Percentiles rank a stretch among this genome's conserved stretches.
These are phyloP conservation scores for Gallinago stenura DNA, from an alignment of 2,797 vertebrate genomes.

Conservation along the genomic window DNA sequence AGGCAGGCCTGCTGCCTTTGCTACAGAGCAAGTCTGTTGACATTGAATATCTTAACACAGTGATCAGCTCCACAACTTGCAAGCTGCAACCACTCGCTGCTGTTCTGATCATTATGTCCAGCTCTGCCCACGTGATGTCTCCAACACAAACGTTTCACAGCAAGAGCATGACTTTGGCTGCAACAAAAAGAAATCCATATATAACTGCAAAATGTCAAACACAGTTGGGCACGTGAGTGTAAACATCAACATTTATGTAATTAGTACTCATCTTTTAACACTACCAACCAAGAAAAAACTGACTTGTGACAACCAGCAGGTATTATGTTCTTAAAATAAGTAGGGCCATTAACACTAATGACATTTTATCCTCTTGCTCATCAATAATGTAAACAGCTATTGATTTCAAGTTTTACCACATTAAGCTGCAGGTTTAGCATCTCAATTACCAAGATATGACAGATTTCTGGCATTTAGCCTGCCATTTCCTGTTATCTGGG, in stretches of 20 bases:
- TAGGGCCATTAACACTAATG: conserved; percentile 57
- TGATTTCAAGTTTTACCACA: conserved; percentile 62
- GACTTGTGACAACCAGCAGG: conserved; percentile 60
- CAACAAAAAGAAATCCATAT: conserved; percentile 58
- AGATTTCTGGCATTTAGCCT: conserved; percentile 24
- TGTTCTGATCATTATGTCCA: conserved; percentile 71
- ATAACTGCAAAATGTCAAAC: conserved; percentile 65
- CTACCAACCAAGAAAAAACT: conserved; percentile 50
- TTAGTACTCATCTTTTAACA: conserved; percentile 51
- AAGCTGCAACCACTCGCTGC: conserved; percentile 88
- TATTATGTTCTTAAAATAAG: conserved; percentile 65
- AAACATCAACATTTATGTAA: conserved; percentile 59
- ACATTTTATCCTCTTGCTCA: conserved; percentile 68
- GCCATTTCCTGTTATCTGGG: neutral
- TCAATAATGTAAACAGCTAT: conserved; percentile 73
- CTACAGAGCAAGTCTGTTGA: conserved; percentile 86
- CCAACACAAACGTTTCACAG: conserved; percentile 91
- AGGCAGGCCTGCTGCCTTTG: neutral
- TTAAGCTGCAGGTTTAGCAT: conserved; percentile 47
- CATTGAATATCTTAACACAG: conserved; percentile 91
- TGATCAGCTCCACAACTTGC: conserved; percentile 93
- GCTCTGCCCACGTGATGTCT: conserved; percentile 82
- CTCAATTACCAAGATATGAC: conserved; percentile 45
- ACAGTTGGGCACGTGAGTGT: conserved; percentile 33
- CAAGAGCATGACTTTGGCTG: conserved; percentile 91